Evolutionary conservation across 2,797 vertebrate genomes (phyloP), one percentile per base, ranked within the genome.

Genomic region (Mastacembelus armatus): DNA sequence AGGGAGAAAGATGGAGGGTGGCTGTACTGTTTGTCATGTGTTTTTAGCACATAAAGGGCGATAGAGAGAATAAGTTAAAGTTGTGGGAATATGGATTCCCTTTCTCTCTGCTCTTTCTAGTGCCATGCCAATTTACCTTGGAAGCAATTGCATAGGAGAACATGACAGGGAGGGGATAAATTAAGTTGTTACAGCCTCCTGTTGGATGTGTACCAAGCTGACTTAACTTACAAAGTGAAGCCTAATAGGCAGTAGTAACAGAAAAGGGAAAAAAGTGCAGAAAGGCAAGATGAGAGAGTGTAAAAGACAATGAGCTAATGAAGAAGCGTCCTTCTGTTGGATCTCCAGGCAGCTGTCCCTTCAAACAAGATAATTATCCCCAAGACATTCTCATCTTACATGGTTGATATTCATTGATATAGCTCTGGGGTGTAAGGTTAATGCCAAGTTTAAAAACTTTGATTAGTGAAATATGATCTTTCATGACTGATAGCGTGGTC

Each of bases 51-150:
- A 27, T 18, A 38, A 60, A 64, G 18, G 9, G 3, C 29, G 45
- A 4, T 33, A 9, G 4, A 24, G 50, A 27, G 38, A 50, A 27
- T 16, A 32, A 57, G 56, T 40, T 50, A 26, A 33, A 67, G 63
- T 43, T 54, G 30, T 24, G 55, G 39, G 39, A 74, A 16, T 50
- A 15, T 60, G 57, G 40, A 40, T 61, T 81, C 26, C 51, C 21
- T 71, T 52, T 60, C 39, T 68, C 43, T 36, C 30, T 26, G 33
- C 50, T 66, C 16, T 29, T 7, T 36, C 19, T 75, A 47, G 69
- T 83, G 80, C 60, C 67, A 77, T 80, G 78, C 49, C 70, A 69
- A 61, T 77, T 81, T 56, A 47, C 49, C 52, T 66, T 60, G 59
- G 0, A 5, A 64, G 54, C 29, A 16, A 27, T 57, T 49, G 16